Evolutionary conservation across 1,140 invertebrate species (phyloP).

Genomic region (Anastrepha obliqua): DNA sequence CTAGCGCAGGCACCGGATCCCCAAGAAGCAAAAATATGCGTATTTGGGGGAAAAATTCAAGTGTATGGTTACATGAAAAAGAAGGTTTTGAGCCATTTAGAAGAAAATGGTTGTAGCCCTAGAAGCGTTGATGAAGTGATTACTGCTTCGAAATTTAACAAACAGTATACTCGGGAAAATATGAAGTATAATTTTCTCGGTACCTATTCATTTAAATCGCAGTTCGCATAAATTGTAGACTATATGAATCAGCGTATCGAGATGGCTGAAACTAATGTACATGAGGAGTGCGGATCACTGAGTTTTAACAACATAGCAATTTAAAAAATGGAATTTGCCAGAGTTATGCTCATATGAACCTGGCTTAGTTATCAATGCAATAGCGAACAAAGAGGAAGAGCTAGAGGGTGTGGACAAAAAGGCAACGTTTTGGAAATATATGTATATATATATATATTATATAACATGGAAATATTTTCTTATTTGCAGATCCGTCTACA

Average conservation of each 20-base stretch:
- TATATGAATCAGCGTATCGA: constrained; percentile 26
- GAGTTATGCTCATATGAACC: constrained; percentile 63
- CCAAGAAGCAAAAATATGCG: not conserved
- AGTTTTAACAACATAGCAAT: constrained; percentile 65
- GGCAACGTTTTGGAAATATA: constrained; percentile 55
- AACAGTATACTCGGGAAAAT: not conserved
- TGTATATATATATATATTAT: not conserved
- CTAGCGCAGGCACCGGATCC: not conserved
- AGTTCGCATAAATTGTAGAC: not conserved
- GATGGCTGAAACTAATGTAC: constrained; percentile 54
- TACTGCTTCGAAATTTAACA: constrained; percentile 22
- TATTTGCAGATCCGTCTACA: constrained; percentile 62
- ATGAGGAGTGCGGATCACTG: constrained; percentile 62
- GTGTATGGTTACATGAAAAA: constrained; percentile 37
- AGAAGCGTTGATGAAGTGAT: not conserved
- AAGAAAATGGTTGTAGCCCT: constrained; percentile 7
- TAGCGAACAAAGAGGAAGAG: constrained; percentile 62
- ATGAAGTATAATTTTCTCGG: not conserved
- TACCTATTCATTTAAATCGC: not conserved
- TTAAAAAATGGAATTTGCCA: constrained; percentile 58
- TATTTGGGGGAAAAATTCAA: not conserved
- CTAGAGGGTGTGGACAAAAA: constrained; percentile 63
- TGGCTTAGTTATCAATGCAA: constrained; percentile 62
- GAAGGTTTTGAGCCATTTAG: constrained; percentile 39
- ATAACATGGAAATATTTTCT: not conserved